A percentile compares a stretch with the other conserved stretches of the same genome.
Conservation (phyloP, 2,113 vertebrate genomes). For the Burhinus oedicnemus region DNA sequence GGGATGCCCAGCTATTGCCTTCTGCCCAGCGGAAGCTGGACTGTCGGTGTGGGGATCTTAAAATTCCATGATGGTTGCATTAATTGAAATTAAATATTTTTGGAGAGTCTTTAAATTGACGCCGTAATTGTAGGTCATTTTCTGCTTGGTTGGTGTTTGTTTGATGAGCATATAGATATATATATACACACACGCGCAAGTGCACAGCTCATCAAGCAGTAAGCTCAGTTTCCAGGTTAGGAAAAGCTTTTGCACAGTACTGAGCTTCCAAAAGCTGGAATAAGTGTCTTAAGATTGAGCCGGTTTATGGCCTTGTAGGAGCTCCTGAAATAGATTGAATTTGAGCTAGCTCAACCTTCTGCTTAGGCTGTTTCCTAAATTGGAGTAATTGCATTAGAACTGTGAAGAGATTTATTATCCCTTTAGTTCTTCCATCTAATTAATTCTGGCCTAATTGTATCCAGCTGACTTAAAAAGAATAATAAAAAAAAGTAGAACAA, state of each 20-base stretch:
- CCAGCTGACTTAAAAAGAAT: background rate
- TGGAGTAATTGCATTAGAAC: background rate
- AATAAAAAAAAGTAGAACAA: background rate
- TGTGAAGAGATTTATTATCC: background rate
- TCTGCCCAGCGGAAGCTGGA: background rate
- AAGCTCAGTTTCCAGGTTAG: background rate
- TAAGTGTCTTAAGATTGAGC: background rate
- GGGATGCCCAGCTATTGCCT: background rate
- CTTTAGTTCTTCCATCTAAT: background rate
- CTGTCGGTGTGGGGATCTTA: background rate
- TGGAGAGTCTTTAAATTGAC: background rate
- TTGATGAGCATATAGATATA: background rate
- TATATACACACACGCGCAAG: too few species aligned
- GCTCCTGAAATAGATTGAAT: background rate
- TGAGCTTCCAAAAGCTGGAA: background rate
- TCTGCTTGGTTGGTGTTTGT: background rate
- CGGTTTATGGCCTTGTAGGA: background rate
- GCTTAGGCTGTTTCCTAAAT: background rate
- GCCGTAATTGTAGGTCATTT: background rate
- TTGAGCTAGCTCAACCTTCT: constrained; percentile 20
- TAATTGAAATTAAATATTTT: background rate
- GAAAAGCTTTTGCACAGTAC: background rate
- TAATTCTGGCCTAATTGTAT: background rate
- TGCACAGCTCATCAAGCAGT: background rate
- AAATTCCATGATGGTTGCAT: background rate